Base-by-base conservation (phyloP, 2,113 vertebrate genomes). In the Zosterops hypoxanthus region DNA sequence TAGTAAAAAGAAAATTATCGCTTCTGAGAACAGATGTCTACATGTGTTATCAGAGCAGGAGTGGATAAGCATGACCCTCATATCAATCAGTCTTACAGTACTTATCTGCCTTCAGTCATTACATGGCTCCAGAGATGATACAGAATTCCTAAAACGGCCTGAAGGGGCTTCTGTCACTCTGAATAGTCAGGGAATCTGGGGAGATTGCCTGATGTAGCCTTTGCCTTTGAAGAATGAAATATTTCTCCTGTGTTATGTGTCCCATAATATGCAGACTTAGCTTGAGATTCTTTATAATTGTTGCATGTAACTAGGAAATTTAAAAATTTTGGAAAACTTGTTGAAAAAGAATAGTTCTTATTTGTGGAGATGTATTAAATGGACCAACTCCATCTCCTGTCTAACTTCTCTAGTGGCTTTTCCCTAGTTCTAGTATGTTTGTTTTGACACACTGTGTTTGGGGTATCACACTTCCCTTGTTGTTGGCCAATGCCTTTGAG, bases 61-160 rank as follows among this genome's bases (percentile, higher is more conserved):
- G 46, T 91, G 68, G 59, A 41, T 81, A 72, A 81, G 50, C 53
- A 73, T 77, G 84, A 61, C 61, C n/a, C 28, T 73, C 19, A 1
- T 61, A 60, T 81, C 68, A 64, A 14, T 91, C 68, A 39, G 59
- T 83, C 49, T 56, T 80, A 55, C 0, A 5, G 55, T 69, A 34
- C 71, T 76, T 80, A 33, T 65, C 81, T 89, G 77, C 77, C 84
- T 91, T 60, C 41, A 60, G 84, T 73, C 50, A 69, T 91, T 80
- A 65, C 24, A 5, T 44, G 59, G 52, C 31, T 86, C n/a, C 55
- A 86, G 68, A 95, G 81, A 86, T 73, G 41, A 84, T 86, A 84
- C 46, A 70, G 90, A 86, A 81, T 95, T 89, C 77, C 69, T 89
- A 53, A 91, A 91, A 72, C 63, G 88, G 64, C 90, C 77, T 52